Conservation (phyloP, 1,140 invertebrate species). For the Aphis gossypii region DNA sequence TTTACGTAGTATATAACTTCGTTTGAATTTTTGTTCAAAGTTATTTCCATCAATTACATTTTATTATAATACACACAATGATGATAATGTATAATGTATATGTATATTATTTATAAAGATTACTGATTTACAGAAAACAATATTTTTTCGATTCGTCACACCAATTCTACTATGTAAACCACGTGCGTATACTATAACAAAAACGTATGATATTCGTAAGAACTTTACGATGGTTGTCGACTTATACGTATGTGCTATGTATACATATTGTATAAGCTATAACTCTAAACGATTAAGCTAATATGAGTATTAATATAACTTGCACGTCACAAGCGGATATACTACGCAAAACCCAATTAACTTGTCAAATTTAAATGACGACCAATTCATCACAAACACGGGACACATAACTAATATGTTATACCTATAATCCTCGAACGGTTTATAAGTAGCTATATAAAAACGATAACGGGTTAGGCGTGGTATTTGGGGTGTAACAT, state of each 20-base stretch:
- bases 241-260: neutral
- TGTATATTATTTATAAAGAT: neutral
- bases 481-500: neutral
- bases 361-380: slow-evolving; percentile 31
- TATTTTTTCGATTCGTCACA: neutral
- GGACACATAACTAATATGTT: neutral
- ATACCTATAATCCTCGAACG: neutral
- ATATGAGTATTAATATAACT: neutral
- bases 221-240: neutral
- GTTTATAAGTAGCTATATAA: neutral
- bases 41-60: too few species aligned
- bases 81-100: too few species aligned
- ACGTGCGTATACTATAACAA: neutral
- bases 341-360: slow-evolving; percentile 24
- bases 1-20: too few species aligned
- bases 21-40: too few species aligned
- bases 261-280: neutral
- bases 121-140: neutral
- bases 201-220: neutral
- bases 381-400: slow-evolving; percentile 11
- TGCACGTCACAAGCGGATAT: neutral
- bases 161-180: neutral
- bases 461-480: neutral
- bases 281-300: neutral
- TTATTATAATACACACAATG: too few species aligned